Percentiles rank a stretch among this genome's conserved stretches.
Conservation (phyloP, 2,113 vertebrate species). For the Toxotes chatareus region DNA sequence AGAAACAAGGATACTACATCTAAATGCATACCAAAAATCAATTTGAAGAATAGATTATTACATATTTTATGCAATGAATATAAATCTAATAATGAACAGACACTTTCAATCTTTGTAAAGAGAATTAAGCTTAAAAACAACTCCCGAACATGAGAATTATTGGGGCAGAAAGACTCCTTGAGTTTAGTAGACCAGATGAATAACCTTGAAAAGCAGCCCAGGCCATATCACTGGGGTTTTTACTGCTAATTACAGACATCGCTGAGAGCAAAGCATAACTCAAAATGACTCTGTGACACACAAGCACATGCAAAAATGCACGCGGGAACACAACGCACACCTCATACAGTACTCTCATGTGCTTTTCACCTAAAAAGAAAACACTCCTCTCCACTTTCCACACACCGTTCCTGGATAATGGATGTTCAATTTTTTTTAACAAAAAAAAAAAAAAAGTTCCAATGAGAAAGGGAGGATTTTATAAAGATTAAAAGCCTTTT, state of each 20-base stretch:
- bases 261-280: slow-evolving; percentile 72
- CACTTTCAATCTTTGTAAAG: slow-evolving; percentile 24
- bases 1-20: slow-evolving; percentile 11
- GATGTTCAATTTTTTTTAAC: slow-evolving; percentile 50
- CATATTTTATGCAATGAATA: slow-evolving; percentile 11
- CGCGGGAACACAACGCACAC: slow-evolving; percentile 30
- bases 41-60: slow-evolving; percentile 16
- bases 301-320: slow-evolving; percentile 25
- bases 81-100: slow-evolving; percentile 10
- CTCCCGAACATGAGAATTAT: slow-evolving; percentile 38
- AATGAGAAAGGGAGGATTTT: slow-evolving; percentile 51
- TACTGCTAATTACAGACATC: slow-evolving; percentile 77
- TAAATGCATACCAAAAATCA: background rate
- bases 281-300: slow-evolving; percentile 52
- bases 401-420: slow-evolving; percentile 54
- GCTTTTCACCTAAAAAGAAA: slow-evolving; percentile 13
- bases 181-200: slow-evolving; percentile 54
- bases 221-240: slow-evolving; percentile 63
- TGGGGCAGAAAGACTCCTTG: slow-evolving; percentile 56
- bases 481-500: slow-evolving; percentile 76
- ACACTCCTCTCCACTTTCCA: background rate
- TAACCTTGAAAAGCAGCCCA: slow-evolving; percentile 74
- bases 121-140: slow-evolving; percentile 35
- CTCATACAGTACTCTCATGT: slow-evolving; percentile 17
- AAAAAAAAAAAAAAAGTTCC: slow-evolving; percentile 33